Conservation (phyloP, 2,113 vertebrate species). For the Sander vitreus region DNA sequence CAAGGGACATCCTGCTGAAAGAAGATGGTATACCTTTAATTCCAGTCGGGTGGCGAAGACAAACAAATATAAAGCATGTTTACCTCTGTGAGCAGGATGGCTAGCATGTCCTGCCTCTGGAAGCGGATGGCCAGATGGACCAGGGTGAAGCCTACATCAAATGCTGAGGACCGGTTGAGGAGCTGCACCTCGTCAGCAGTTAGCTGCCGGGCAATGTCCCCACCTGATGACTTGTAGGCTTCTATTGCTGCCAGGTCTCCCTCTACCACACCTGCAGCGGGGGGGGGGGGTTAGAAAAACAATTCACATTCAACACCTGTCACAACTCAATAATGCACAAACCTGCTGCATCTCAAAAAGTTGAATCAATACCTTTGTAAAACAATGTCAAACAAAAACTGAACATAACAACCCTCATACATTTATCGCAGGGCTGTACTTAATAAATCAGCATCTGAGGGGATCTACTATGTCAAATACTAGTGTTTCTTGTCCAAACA, state of each 20-base stretch:
- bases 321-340: not conserved
- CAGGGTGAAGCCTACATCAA: constrained; percentile 95
- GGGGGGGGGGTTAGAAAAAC: not conserved
- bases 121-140: constrained; percentile 98
- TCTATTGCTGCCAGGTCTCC: constrained; percentile 95
- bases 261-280: constrained; percentile 92
- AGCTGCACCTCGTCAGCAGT: constrained; percentile 95
- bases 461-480: not conserved
- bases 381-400: not conserved
- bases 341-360: not conserved
- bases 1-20: not conserved
- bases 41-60: not conserved
- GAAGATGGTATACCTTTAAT: not conserved
- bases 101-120: constrained; percentile 98
- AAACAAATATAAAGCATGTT: constrained; percentile 21
- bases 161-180: constrained; percentile 94
- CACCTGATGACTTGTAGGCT: constrained; percentile 94
- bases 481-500: not conserved
- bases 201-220: constrained; percentile 97
- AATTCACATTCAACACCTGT: not conserved
- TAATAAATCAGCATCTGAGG: not conserved
- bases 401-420: not conserved
- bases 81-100: constrained; percentile 96
- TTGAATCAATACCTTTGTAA: not conserved
- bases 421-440: not conserved